Evolutionary conservation across 2,797 vertebrate species (phyloP), one percentile per base, ranked within the genome.

Genomic region (Echeneis naucrates): DNA sequence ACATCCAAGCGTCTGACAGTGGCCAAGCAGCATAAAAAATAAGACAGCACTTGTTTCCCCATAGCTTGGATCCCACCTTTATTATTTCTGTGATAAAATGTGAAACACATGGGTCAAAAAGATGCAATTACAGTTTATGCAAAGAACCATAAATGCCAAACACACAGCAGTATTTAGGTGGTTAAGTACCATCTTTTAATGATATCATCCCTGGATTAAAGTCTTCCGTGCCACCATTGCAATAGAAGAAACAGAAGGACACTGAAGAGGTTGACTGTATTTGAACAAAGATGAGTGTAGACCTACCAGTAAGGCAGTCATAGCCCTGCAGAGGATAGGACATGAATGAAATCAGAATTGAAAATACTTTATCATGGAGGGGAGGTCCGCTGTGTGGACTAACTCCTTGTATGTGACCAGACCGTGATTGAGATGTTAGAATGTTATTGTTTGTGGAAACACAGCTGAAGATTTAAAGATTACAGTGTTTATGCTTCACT

Each of bases 381-480:
- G n/a, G n/a, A n/a, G n/a, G n/a, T n/a, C n/a, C n/a, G n/a, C n/a
- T n/a, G n/a, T n/a, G n/a, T n/a, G 37, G 51, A 37, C 58, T 51
- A 55, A 73, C 69, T 67, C 74, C 24, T 33, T 53, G 55, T 61
- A 78, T 81, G 78, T 72, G 68, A 84, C 59, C 60, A 62, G 50
- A 62, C 76, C 74, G 64, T 57, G 75, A 80, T 67, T 72, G 77
- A 87, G 84, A 80, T 56, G 61, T 74, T 68, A 80, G 73, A 54
- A 72, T 19, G 35, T 55, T 58, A 75, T 68, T 84, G 73, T 87
- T 78, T 89, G 77, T 81, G 55, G 79, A 83, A 87, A 82, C 63
- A 75, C 65, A 57, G 66, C 62, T 57, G 60, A 75, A 87, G 65
- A 85, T 82, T 65, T 77, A 53, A 66, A 83, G 66, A 83, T 87